Evolutionary conservation across 1,140 invertebrate species (phyloP), one percentile per base, ranked within the genome.

Genomic region (Lasioglossum baleicum): DNA sequence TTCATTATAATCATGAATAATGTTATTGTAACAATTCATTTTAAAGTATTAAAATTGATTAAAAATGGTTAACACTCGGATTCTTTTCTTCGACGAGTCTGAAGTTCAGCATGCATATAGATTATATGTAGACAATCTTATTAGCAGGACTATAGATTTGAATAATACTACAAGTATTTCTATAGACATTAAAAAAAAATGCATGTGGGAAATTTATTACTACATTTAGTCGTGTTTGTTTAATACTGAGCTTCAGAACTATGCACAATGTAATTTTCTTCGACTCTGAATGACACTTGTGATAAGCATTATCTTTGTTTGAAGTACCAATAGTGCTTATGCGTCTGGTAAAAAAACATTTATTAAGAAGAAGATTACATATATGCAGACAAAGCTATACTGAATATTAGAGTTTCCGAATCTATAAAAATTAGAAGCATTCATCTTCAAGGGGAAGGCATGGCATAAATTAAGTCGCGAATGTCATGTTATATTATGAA

Each of bases 71-170:
- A 42, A 64, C 22, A 51, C 53, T 13, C 31, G 56, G 26, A 58
- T 31, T 78, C 20, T 78, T 65, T 15, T 56, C 17, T 48, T 78
- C 72, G 15, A 65, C 8, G 7, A 64, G 26, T 85, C 73, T 70
- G 51, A 84, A 76, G 15, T 26, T 85, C 64, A 80, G 72, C 72
- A 84, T 84, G 83, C 72, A 69, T 73, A 67, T 35, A 35, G 26
- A 63, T 15, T 15, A 63, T 63, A 35, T 31, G 61, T 84, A 69
- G 48, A 53, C 65, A 22, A 71, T 67, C 64, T 67, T 56, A 70
- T 72, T 75, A 35, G 71, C 15, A 66, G n/a, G 20, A 70, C 70
- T 69, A 63, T 77, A 79, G 75, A 61, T 68, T 67, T 20, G 13
- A 65, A 44, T 35, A 72, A 20, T 56, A 64, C 26, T 42, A 64